These are phyloP conservation scores for Trachemys scripta DNA, from an alignment of 2,113 vertebrate genomes.

Conservation along the genomic window DNA sequence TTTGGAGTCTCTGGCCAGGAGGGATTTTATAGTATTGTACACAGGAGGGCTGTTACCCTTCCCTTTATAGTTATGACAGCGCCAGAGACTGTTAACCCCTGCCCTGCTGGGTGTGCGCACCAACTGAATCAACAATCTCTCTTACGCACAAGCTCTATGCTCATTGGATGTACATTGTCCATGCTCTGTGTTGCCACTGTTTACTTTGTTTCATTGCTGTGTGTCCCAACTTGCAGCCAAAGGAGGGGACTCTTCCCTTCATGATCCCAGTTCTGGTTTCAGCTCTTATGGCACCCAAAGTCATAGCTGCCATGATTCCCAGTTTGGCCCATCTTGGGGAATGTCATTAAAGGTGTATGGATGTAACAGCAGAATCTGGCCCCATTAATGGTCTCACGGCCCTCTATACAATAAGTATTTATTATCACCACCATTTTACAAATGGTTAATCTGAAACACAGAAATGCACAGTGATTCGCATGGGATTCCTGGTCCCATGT, in stretches of 20 bases:
- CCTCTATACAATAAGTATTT: background rate
- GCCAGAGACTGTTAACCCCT: background rate
- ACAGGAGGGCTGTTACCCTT: too few species aligned
- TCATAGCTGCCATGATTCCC: background rate
- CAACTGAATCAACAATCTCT: background rate
- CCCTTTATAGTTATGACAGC: too few species aligned
- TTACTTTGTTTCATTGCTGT: background rate
- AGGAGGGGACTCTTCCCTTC: background rate
- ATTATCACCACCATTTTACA: background rate
- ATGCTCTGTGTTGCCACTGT: background rate
- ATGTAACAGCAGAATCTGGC: background rate
- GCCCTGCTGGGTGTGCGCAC: too few species aligned
- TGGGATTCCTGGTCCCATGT: background rate
- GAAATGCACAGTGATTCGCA: background rate
- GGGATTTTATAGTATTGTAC: too few species aligned
- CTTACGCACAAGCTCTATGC: background rate
- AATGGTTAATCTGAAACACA: background rate
- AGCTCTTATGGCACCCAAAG: background rate
- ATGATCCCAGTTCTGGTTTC: background rate
- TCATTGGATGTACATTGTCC: background rate
- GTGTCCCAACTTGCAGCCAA: background rate
- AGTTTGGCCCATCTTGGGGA: background rate
- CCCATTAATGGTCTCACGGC: background rate
- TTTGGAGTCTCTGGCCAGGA: too few species aligned
- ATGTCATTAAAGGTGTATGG: background rate